Evolutionary conservation across 1,140 invertebrate species (phyloP).

Genomic region (Arctopsyche grandis): DNA sequence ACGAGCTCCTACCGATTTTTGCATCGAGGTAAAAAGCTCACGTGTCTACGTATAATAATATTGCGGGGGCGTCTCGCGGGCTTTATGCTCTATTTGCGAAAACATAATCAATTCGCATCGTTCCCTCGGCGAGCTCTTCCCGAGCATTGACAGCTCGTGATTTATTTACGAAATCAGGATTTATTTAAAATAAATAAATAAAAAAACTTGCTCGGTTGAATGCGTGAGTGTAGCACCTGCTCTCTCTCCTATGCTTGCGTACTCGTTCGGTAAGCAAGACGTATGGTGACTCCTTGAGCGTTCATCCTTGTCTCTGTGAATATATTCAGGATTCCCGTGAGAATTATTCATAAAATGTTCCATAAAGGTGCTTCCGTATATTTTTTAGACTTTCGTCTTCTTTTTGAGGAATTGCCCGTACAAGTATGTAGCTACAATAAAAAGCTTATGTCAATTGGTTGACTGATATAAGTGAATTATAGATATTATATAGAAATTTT

Average conservation of each 20-base stretch:
- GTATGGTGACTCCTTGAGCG: conserved; percentile 38
- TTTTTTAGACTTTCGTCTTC: no score
- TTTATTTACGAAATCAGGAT: conserved; percentile 46
- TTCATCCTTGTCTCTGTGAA: conserved; percentile 18
- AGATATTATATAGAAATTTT: no score
- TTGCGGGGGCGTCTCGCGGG: background rate
- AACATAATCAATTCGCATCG: conserved; percentile 30
- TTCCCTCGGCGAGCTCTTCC: conserved; percentile 6
- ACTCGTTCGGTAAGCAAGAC: conserved; percentile 30
- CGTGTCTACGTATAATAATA: background rate
- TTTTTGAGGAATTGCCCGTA: no score
- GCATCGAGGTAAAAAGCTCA: conserved; percentile 2
- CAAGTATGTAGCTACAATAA: no score
- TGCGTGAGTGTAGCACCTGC: conserved; percentile 37
- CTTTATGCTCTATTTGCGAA: conserved; percentile 11
- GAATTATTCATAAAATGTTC: background rate
- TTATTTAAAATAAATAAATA: conserved; percentile 35
- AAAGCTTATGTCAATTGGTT: no score
- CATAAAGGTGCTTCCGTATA: background rate
- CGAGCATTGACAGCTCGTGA: conserved; percentile 46
- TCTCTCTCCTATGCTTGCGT: background rate
- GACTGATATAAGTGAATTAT: no score
- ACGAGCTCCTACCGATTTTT: background rate
- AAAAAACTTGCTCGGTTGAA: conserved; percentile 12
- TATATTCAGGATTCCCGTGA: conserved; percentile 3